Percentiles rank a stretch among this genome's conserved stretches.
These are phyloP conservation scores for Ceratosolen solmsi DNA, from an alignment of 1,140 invertebrate genomes.

Conservation along the genomic window DNA sequence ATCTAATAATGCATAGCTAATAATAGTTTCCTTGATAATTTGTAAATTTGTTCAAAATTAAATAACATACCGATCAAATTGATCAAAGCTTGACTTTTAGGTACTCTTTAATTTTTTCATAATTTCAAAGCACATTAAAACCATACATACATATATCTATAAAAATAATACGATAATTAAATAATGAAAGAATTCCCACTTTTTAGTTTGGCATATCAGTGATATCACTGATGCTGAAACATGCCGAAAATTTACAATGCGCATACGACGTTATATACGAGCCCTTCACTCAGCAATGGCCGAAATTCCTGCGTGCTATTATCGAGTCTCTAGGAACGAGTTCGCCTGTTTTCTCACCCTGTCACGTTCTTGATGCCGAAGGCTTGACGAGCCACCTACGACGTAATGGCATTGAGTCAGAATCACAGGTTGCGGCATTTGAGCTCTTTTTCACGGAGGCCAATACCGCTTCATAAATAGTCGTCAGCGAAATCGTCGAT, in stretches of 20 bases:
- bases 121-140: too few species aligned
- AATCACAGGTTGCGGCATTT: constrained; percentile 63
- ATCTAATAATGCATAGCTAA: too few species aligned
- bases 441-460: constrained; percentile 67
- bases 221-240: constrained; percentile 66
- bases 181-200: too few species aligned
- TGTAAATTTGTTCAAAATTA: too few species aligned
- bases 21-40: too few species aligned
- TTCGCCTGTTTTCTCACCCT: constrained; percentile 63
- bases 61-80: too few species aligned
- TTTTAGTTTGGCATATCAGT: constrained; percentile 71
- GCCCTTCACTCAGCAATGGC: constrained; percentile 63
- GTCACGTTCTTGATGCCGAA: constrained; percentile 64
- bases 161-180: too few species aligned
- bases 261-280: constrained; percentile 45
- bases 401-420: constrained; percentile 61
- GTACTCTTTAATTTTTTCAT: too few species aligned
- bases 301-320: constrained; percentile 63
- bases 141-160: too few species aligned
- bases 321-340: constrained; percentile 60
- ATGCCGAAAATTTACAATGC: constrained; percentile 64
- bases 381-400: constrained; percentile 65
- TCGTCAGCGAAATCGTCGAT: neutral
- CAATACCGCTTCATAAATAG: constrained; percentile 64
- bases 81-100: too few species aligned